A percentile compares a stretch with the other conserved stretches of the same genome.
Evolutionary conservation across 2,797 vertebrate species (phyloP).

Genomic region (Pipistrellus nathusii): DNA sequence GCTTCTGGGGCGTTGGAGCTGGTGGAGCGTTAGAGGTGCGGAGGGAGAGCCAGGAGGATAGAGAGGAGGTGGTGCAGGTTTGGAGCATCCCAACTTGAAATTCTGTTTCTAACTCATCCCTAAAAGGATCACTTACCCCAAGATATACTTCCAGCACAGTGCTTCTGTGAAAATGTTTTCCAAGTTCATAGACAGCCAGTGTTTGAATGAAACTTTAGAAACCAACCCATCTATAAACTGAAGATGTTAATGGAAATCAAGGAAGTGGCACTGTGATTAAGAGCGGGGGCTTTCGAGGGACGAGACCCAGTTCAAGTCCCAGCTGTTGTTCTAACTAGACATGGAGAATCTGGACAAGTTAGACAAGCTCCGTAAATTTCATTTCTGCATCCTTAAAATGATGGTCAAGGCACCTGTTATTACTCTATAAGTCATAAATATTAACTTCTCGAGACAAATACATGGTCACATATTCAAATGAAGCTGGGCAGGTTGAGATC

Average conservation of each 20-base stretch:
- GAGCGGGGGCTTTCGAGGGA: not conserved
- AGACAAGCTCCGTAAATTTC: not conserved
- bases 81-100: not conserved
- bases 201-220: constrained; percentile 36
- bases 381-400: not conserved
- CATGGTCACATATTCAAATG: not conserved
- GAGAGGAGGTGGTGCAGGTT: not conserved
- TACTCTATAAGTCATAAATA: constrained; percentile 14
- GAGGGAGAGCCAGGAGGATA: not conserved
- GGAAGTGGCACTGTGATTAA: not conserved
- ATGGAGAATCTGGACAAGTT: not conserved
- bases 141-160: not conserved
- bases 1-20: not conserved
- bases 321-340: not conserved
- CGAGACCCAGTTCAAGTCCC: not conserved
- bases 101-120: not conserved
- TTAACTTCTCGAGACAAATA: constrained; percentile 36
- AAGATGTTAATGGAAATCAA: constrained; percentile 23
- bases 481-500: not conserved
- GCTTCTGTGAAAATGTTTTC: constrained; percentile 4
- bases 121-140: not conserved
- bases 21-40: not conserved
- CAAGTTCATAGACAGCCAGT: not conserved
- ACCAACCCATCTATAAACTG: not conserved
- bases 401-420: not conserved